Evolutionary conservation across 2,113 vertebrate genomes (phyloP).

Genomic region (Chunga burmeisteri): DNA sequence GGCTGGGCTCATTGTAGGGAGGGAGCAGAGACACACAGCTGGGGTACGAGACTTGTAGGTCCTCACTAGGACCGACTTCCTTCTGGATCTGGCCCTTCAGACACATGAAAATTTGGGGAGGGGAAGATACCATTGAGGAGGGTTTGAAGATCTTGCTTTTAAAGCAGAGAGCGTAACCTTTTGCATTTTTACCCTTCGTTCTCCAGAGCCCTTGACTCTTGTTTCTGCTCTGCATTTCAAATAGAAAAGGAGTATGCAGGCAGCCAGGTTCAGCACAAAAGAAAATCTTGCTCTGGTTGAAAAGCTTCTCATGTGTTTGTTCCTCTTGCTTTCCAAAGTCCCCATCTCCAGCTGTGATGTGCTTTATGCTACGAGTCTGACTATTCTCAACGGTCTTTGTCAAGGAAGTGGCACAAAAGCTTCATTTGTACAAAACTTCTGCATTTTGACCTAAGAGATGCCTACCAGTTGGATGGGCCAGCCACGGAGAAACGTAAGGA

Average conservation of each 20-base stretch:
- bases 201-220: not conserved
- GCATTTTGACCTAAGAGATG: not conserved
- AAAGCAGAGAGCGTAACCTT: not conserved
- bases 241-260: not conserved
- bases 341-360: slow-evolving; percentile 18
- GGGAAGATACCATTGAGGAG: accelerated
- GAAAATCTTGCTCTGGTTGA: not conserved
- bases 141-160: not conserved
- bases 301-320: not conserved
- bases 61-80: not conserved
- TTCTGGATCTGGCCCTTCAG: not conserved
- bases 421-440: not conserved
- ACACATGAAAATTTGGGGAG: not conserved
- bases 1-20: accelerated
- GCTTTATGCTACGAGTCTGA: not conserved
- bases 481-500: not conserved
- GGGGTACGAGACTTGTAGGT: not conserved
- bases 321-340: not conserved
- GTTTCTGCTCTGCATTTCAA: not conserved
- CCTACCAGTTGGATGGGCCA: not conserved
- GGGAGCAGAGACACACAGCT: not conserved
- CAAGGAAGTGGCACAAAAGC: not conserved
- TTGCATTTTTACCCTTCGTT: not conserved
- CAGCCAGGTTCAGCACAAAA: not conserved
- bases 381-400: not conserved